A percentile compares a stretch with the other conserved stretches of the same genome.
These are phyloP conservation scores for Drosophila antonietae DNA, from an alignment of 2,888 invertebrate species.

Conservation along the genomic window DNA sequence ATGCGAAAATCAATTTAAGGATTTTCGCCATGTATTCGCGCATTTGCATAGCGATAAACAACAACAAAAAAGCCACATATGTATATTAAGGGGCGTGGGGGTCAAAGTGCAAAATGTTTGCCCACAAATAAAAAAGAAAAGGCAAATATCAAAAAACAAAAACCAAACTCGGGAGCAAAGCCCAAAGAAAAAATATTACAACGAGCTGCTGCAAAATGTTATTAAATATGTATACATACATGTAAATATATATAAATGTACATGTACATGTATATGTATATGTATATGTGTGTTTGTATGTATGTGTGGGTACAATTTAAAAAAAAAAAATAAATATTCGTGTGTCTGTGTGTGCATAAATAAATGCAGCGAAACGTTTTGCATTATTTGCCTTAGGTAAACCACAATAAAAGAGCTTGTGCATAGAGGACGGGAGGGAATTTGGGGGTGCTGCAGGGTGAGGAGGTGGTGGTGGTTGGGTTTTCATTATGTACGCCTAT, in stretches of 20 bases:
- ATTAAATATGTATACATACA: constrained; percentile 70
- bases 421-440: background rate
- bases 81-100: constrained; percentile 6
- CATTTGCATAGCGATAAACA: constrained; percentile 68
- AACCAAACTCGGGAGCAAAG: constrained; percentile 20
- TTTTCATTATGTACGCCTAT: constrained; percentile 12
- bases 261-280: constrained; percentile 19
- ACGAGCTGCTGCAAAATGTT: constrained; percentile 65
- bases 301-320: constrained; percentile 19
- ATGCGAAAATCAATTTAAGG: constrained; percentile 77
- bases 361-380: constrained; percentile 67
- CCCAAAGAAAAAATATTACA: constrained; percentile 55
- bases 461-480: no score
- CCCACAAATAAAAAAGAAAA: constrained; percentile 23
- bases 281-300: constrained; percentile 14
- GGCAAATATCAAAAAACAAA: constrained; percentile 40
- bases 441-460: background rate
- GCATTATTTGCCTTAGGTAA: constrained; percentile 59
- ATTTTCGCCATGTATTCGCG: constrained; percentile 44
- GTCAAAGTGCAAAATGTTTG: constrained; percentile 67
- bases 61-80: constrained; percentile 17
- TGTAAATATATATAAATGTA: constrained; percentile 39
- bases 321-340: constrained; percentile 21
- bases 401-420: constrained; percentile 39
- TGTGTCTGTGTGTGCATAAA: constrained; percentile 53